A percentile compares a stretch with the other conserved stretches of the same genome.
Conservation (phyloP, 2,888 invertebrate species). For the Meiosimyza decipiens region DNA sequence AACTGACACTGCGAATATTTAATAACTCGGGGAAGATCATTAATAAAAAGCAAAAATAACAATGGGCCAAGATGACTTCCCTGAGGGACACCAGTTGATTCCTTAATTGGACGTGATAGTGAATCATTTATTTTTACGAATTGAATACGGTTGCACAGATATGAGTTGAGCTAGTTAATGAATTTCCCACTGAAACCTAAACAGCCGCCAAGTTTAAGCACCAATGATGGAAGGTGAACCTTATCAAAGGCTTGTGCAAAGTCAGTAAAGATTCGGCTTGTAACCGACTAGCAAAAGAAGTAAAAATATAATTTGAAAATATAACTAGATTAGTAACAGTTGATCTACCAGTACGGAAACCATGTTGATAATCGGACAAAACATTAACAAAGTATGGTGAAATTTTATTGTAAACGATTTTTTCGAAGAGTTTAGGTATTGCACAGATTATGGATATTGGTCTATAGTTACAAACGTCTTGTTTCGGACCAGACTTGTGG, state of each 20-base stretch:
- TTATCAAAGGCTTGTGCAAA: no score
- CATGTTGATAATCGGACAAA: no score
- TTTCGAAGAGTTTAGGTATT: no score
- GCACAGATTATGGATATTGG: constrained; percentile 13
- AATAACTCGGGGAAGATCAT: constrained; percentile 7
- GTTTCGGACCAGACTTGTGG: no score
- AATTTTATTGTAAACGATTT: no score
- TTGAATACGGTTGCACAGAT: no score
- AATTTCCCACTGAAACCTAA: neutral
- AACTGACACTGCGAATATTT: neutral
- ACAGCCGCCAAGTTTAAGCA: neutral
- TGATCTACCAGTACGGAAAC: no score
- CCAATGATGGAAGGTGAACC: no score
- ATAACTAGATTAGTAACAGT: no score
- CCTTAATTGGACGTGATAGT: neutral
- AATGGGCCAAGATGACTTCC: neutral
- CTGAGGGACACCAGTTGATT: neutral
- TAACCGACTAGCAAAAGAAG: neutral
- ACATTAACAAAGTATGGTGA: no score
- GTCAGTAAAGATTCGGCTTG: neutral
- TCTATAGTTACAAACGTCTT: no score
- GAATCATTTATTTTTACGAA: neutral
- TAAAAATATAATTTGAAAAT: neutral
- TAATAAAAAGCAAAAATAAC: constrained; percentile 3
- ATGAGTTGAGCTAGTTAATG: no score